Percentiles rank a stretch among this genome's conserved stretches.
Evolutionary conservation across 2,113 vertebrate species (phyloP).

Genomic region (Chloropsis hardwickii): DNA sequence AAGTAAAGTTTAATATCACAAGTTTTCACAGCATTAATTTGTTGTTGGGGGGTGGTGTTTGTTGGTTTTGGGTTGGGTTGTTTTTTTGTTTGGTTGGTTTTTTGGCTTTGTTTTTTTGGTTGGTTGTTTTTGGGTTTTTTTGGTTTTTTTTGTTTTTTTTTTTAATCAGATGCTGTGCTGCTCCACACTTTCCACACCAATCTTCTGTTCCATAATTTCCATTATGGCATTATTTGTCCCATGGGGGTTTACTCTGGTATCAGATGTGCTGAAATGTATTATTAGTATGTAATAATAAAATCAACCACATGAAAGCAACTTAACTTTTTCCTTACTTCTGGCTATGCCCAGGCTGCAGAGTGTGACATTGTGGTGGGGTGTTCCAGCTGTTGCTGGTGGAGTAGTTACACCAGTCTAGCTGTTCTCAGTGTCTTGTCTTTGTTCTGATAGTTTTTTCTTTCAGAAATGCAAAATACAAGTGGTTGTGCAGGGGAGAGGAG

Average conservation of each 20-base stretch:
- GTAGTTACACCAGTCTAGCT: not conserved
- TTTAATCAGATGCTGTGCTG: not conserved
- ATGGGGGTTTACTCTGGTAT: not conserved
- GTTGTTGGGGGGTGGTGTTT: not conserved
- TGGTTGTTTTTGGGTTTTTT: not conserved
- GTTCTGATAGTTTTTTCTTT: not conserved
- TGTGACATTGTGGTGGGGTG: not conserved
- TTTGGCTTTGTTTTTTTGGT: not conserved
- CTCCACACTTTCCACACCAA: not conserved
- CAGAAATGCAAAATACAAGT: not conserved
- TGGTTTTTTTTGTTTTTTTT: not conserved
- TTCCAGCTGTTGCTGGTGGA: not conserved
- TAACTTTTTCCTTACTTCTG: not conserved
- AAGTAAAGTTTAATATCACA: not conserved
- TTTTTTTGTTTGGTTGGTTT: not conserved
- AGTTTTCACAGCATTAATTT: not conserved
- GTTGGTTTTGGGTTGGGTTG: not conserved
- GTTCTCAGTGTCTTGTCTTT: not conserved
- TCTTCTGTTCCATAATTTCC: not conserved
- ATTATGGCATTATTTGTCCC: not conserved
- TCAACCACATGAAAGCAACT: not conserved
- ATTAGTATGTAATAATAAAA: slow-evolving; percentile 54
- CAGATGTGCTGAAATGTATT: slow-evolving; percentile 23
- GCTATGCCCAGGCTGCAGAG: not conserved
- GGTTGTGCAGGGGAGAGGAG: not conserved